phyloP scores from a whole-genome alignment of 2,888 invertebrate species.

The Steinernema carpocapsae region DNA sequence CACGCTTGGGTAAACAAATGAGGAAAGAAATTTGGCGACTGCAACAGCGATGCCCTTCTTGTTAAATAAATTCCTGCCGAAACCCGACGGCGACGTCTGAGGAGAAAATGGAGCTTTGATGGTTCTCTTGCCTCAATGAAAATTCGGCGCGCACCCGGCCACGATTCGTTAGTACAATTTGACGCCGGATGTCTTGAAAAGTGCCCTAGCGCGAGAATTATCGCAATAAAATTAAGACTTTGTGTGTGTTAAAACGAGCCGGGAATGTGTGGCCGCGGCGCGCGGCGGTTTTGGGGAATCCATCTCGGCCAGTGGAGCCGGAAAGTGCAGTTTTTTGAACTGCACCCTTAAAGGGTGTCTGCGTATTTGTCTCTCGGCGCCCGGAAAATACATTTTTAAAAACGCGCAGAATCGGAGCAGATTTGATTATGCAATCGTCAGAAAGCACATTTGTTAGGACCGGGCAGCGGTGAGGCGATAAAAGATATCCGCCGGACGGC shows the following conservation, averaged over 20 bases:
- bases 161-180: constrained; percentile 6
- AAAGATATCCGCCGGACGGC: too few species aligned
- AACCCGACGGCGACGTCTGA: neutral
- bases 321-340: neutral
- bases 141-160: neutral
- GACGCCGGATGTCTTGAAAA: constrained; percentile 8
- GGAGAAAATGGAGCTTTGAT: neutral
- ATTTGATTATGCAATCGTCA: neutral
- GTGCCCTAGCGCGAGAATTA: constrained; percentile 14
- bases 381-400: neutral
- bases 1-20: constrained; percentile 32
- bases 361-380: too few species aligned
- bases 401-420: neutral
- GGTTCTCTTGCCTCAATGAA: constrained; percentile 5
- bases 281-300: neutral
- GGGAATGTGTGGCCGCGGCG: too few species aligned
- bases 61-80: constrained; percentile 24
- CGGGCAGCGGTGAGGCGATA: too few species aligned
- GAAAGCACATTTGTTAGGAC: neutral
- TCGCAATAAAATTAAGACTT: constrained; percentile 15
- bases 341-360: too few species aligned
- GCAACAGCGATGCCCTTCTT: constrained; percentile 13
- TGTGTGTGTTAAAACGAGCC: too few species aligned
- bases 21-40: neutral
- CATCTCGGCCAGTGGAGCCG: neutral